These are phyloP conservation scores for Anthrax anthrax DNA, from an alignment of 2,888 invertebrate genomes.

Conservation along the genomic window DNA sequence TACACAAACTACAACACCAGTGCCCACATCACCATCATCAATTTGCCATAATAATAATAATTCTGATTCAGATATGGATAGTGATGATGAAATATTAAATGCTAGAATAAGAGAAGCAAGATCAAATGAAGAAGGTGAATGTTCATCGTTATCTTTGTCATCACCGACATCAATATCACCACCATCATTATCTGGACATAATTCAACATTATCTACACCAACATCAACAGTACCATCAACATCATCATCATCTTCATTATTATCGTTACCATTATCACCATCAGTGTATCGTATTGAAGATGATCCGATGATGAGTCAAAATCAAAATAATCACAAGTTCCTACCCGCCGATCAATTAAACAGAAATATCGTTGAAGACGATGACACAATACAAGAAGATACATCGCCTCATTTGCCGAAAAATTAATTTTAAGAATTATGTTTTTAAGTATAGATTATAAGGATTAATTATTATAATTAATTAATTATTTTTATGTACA, in stretches of 20 bases:
- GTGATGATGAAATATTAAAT: conserved; percentile 15
- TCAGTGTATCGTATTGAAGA: conserved; percentile 2
- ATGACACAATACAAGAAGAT: neutral
- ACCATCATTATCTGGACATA: conserved; percentile 1
- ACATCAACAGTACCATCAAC: conserved; percentile 5
- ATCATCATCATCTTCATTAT: conserved; percentile 8
- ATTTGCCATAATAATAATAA: conserved; percentile 1
- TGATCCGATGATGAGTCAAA: neutral
- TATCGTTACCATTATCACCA: conserved; percentile 10
- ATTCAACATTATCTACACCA: conserved; percentile 9
- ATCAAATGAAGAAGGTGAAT: conserved; percentile 7
- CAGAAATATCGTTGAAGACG: neutral
- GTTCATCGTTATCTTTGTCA: conserved; percentile 4
- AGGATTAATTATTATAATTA: no score
- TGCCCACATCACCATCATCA: conserved; percentile 15
- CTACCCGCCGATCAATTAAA: conserved; percentile 1
- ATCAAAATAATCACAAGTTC: neutral
- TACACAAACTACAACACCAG: conserved; percentile 14
- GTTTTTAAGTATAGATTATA: neutral
- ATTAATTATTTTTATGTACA: neutral
- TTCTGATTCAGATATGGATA: conserved; percentile 15
- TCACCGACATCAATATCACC: neutral
- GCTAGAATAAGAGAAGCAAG: conserved; percentile 8
- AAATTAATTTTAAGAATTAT: conserved; percentile 3
- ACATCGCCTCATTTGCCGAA: conserved; percentile 2